These are phyloP conservation scores for Strix uralensis DNA, from an alignment of 2,113 vertebrate genomes.

Conservation along the genomic window DNA sequence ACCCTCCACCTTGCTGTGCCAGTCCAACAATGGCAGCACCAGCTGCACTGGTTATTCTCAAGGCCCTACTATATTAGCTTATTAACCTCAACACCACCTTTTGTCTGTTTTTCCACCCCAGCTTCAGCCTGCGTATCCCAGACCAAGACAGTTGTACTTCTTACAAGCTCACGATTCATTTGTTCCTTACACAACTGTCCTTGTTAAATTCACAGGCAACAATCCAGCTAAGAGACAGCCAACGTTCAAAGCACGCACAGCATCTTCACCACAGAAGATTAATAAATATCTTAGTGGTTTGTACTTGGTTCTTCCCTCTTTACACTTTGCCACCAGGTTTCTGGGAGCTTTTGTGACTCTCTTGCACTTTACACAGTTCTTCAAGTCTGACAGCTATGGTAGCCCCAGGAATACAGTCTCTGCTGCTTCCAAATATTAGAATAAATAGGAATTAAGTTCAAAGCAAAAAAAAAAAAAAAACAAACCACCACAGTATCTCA, in stretches of 20 bases:
- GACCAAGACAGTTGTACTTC: not conserved
- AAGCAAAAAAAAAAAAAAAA: not conserved
- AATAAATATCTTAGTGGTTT: not conserved
- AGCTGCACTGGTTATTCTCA: rapidly evolving
- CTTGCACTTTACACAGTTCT: not conserved
- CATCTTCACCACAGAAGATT: not conserved
- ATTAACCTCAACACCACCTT: not conserved
- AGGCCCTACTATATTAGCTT: not conserved
- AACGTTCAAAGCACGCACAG: rapidly evolving
- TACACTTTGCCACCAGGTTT: not conserved
- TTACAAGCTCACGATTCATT: not conserved
- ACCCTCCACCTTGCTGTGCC: not conserved
- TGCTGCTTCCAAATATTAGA: not conserved
- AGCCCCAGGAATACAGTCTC: not conserved
- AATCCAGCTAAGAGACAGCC: not conserved
- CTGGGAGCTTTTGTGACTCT: not conserved
- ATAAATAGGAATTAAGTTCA: not conserved
- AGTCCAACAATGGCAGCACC: rapidly evolving
- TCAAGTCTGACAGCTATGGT: not conserved
- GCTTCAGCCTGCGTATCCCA: not conserved
- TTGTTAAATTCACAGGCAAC: not conserved
- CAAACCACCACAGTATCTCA: not conserved
- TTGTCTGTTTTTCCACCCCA: not conserved
- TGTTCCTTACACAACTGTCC: not conserved
- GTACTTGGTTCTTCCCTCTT: not conserved